A percentile compares a stretch with the other conserved stretches of the same genome.
Evolutionary conservation across 2,797 vertebrate genomes (phyloP).

Genomic region (Anabas testudineus): DNA sequence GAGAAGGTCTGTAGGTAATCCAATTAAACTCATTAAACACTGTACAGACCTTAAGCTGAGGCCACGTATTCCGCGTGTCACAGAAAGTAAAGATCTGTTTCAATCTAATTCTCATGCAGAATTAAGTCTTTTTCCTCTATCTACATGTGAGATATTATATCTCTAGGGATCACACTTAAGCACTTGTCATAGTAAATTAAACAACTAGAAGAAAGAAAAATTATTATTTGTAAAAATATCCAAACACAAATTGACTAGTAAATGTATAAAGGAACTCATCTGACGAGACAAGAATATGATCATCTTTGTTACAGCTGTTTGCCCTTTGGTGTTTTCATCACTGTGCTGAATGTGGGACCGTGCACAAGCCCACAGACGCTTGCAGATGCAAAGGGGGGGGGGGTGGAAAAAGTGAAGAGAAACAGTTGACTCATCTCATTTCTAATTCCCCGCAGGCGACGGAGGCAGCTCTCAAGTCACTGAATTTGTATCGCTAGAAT

Average conservation of each 20-base stretch:
- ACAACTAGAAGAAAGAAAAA: no score
- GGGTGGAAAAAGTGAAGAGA: constrained; percentile 54
- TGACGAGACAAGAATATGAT: not conserved
- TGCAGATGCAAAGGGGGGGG: constrained; percentile 39
- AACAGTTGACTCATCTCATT: constrained; percentile 66
- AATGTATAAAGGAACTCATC: constrained; percentile 1
- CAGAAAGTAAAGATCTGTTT: no score
- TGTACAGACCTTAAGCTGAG: constrained; percentile 9
- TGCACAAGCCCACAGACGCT: constrained; percentile 36
- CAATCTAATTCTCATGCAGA: not conserved
- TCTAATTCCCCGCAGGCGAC: constrained; percentile 55
- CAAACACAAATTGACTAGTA: not conserved
- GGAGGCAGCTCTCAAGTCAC: constrained; percentile 49
- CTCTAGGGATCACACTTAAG: not conserved
- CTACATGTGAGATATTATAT: no score
- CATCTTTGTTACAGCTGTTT: constrained; percentile 1
- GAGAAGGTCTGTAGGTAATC: constrained; percentile 44
- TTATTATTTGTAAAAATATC: not conserved
- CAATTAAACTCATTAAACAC: constrained; percentile 36
- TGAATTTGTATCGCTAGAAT: constrained; percentile 46
- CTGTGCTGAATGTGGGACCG: constrained; percentile 2
- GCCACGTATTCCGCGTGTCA: not conserved
- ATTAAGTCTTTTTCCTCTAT: not conserved
- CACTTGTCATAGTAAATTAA: not conserved
- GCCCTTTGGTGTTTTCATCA: constrained; percentile 16